These are phyloP conservation scores for Isurus oxyrinchus DNA, from an alignment of 2,113 vertebrate species.

Conservation along the genomic window DNA sequence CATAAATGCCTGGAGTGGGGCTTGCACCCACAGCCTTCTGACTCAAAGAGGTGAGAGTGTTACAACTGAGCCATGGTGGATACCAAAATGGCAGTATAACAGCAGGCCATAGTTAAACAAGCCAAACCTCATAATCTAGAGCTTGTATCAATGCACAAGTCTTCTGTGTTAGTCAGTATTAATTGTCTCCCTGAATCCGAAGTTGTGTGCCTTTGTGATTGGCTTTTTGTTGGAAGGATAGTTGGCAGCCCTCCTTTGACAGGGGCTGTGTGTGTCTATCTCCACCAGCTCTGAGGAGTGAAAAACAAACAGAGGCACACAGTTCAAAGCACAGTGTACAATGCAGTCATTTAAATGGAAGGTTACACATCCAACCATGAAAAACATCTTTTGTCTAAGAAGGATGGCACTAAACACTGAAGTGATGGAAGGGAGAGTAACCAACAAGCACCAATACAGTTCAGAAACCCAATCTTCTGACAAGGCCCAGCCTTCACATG, in stretches of 20 bases:
- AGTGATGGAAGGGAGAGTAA: conserved; percentile 40
- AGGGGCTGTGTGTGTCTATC: neutral
- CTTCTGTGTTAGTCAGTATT: neutral
- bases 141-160: neutral
- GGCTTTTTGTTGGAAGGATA: neutral
- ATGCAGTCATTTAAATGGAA: conserved; percentile 39
- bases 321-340: conserved; percentile 42
- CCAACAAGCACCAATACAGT: conserved; percentile 42
- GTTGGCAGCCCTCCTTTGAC: neutral
- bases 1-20: neutral
- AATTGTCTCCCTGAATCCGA: neutral
- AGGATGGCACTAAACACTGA: conserved; percentile 39
- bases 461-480: conserved; percentile 2
- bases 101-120: neutral
- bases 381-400: conserved; percentile 40
- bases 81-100: neutral
- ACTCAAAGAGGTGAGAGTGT: neutral
- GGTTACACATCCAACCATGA: conserved; percentile 29
- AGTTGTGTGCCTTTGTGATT: neutral
- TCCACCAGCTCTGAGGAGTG: neutral
- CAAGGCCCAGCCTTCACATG: neutral
- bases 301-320: conserved; percentile 39
- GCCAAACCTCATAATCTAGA: neutral
- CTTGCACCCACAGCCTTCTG: neutral
- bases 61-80: neutral